phyloP scores from a whole-genome alignment of 2,113 vertebrate species.

The Myrmophylax atrothorax region DNA sequence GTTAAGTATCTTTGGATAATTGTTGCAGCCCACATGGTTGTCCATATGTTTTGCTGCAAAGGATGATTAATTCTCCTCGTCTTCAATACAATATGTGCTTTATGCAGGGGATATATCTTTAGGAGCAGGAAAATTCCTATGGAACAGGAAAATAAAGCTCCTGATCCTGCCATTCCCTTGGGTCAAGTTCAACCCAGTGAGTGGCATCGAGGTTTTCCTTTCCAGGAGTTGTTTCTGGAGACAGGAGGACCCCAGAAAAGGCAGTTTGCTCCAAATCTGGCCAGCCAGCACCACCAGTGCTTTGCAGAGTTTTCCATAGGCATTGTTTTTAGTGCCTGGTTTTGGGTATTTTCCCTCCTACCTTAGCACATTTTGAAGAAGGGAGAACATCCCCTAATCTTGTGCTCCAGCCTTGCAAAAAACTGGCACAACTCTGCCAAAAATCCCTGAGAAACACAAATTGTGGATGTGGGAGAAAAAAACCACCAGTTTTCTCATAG shows the following conservation, averaged over 20 bases:
- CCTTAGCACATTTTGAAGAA: background rate
- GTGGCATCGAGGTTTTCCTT: background rate
- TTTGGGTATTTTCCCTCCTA: background rate
- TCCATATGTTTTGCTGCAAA: constrained; percentile 5
- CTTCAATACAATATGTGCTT: background rate
- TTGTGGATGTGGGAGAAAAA: background rate
- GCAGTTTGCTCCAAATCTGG: background rate
- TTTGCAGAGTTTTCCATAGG: background rate
- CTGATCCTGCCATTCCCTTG: background rate
- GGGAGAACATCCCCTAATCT: background rate
- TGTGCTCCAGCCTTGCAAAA: background rate
- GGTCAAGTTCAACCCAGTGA: background rate
- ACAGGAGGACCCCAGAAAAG: background rate
- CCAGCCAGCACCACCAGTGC: background rate
- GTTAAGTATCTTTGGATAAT: constrained; percentile 14
- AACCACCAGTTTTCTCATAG: background rate
- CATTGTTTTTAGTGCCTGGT: background rate
- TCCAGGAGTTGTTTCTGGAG: background rate
- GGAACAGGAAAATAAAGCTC: constrained; percentile 1
- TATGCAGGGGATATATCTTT: background rate
- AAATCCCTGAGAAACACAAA: background rate
- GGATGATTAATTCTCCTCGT: constrained; percentile 1
- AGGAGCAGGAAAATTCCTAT: background rate
- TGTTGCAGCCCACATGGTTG: constrained; percentile 24
- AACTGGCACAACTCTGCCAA: background rate